Base-by-base conservation (phyloP, 2,888 invertebrate genomes). In the Bugulina stolonifera region DNA sequence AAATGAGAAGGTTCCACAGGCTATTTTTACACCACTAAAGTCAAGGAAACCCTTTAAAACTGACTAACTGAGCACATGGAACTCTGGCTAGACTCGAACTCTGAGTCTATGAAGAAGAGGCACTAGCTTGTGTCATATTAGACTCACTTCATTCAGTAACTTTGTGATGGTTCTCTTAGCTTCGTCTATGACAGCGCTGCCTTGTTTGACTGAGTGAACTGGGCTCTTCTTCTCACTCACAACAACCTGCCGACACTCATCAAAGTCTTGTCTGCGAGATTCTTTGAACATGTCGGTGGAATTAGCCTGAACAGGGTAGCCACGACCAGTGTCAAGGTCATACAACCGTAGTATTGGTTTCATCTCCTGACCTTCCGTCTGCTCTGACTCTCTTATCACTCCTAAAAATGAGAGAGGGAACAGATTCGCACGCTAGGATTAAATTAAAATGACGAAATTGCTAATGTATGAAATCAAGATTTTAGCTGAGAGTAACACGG, bases 271-370 rank as follows among this genome's bases (percentile, higher is more conserved):
- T 29, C 70, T 22, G 18, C 70, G 70, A 52, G 70, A 43, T 35
- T 72, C 72, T 35, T 55, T 34, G 35, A 32, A 72, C 58, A 72
- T 5, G 32, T 72, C 72, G 5, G 54, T 55, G 22, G 72, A 69
- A 25, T 54, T 55, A 10, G 35, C 72, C 25, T 34, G 34, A 10
- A 58, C 27, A 18, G 72, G 69, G 25, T 72, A 64, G 5, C 64
- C 72, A n/a, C 34, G 72, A 25, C 72, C 72, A 3, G 54, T 55
- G 72, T 72, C 72, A 25, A 72, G 22, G 64, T 64, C 64, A 29
- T 72, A 72, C 27, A n/a, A 14, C 2, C 72, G 72, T 1, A 72
- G 34, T 34, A 72, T 69, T 14, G 23, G 14, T 43, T 70, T 43
- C 23, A 70, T 54, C 23, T 70, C 70, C 18, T 43, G 23, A 2